Percentiles rank a stretch among this genome's conserved stretches.
Evolutionary conservation across 2,888 invertebrate genomes (phyloP).

Genomic region (Andrena flavipes): DNA sequence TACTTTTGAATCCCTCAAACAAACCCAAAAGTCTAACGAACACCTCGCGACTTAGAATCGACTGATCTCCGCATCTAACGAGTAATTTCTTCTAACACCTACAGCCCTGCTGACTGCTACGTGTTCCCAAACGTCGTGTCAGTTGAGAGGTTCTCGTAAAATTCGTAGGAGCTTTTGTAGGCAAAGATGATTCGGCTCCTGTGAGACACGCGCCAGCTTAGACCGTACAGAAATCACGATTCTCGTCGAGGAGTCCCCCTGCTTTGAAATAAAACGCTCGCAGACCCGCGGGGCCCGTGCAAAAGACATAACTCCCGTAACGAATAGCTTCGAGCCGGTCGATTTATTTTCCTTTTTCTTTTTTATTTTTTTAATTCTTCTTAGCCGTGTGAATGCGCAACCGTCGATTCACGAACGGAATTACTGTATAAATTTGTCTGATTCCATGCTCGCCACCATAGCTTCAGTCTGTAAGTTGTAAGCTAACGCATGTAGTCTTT

Average conservation of each 20-base stretch:
- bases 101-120: background rate
- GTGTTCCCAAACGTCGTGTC: background rate
- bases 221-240: background rate
- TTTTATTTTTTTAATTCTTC: background rate
- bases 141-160: background rate
- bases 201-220: background rate
- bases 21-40: no score
- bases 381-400: constrained; percentile 29
- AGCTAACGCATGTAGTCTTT: constrained; percentile 76
- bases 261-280: background rate
- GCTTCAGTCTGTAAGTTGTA: constrained; percentile 81
- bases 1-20: background rate
- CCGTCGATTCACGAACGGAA: constrained; percentile 64
- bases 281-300: background rate
- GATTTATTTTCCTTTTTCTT: background rate
- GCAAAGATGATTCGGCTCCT: background rate
- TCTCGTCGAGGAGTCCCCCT: background rate
- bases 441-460: constrained; percentile 81
- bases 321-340: background rate
- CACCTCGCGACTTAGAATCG: background rate
- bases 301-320: background rate
- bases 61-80: background rate
- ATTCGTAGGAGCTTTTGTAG: constrained; percentile 4
- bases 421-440: constrained; percentile 77
- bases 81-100: background rate